phyloP scores from a whole-genome alignment of 2,113 vertebrate species.

The Regulus satrapa region DNA sequence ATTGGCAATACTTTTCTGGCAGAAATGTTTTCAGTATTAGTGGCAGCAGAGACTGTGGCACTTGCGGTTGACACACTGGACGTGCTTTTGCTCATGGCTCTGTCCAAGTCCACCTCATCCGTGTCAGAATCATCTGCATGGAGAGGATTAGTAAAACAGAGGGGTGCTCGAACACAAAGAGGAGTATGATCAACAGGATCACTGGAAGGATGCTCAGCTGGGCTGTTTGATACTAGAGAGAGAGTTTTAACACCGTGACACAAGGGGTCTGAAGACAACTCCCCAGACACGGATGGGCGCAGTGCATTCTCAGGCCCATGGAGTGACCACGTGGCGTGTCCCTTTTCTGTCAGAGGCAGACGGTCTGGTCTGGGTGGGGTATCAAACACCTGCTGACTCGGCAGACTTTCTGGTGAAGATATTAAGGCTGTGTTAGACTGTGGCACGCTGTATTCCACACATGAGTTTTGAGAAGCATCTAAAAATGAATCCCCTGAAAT shows the following conservation, averaged over 20 bases:
- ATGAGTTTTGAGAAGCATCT: constrained; percentile 65
- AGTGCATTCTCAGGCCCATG: constrained; percentile 69
- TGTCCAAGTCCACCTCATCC: constrained; percentile 74
- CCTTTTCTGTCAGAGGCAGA: constrained; percentile 83
- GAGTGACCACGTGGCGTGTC: constrained; percentile 74
- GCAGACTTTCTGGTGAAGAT: constrained; percentile 27
- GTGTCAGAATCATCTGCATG: constrained; percentile 91
- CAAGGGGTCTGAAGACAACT: constrained; percentile 26
- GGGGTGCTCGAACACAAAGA: constrained; percentile 74
- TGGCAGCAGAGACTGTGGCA: constrained; percentile 79
- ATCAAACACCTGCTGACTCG: constrained; percentile 52
- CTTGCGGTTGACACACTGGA: constrained; percentile 83
- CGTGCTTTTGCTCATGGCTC: constrained; percentile 54
- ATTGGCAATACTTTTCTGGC: constrained; percentile 86
- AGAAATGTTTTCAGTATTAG: constrained; percentile 70
- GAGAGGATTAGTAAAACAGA: constrained; percentile 95
- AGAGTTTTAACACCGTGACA: constrained; percentile 53
- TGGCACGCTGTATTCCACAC: constrained; percentile 57
- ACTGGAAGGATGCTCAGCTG: constrained; percentile 20
- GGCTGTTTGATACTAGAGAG: constrained; percentile 51
- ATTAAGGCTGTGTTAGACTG: constrained; percentile 43
- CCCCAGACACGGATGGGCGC: background rate
- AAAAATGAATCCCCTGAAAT: constrained; percentile 79
- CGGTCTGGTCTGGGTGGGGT: constrained; percentile 82
- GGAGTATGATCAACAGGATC: constrained; percentile 29